Conservation (phyloP, 2,888 invertebrate species). For the Macrosoma leucophasiata region DNA sequence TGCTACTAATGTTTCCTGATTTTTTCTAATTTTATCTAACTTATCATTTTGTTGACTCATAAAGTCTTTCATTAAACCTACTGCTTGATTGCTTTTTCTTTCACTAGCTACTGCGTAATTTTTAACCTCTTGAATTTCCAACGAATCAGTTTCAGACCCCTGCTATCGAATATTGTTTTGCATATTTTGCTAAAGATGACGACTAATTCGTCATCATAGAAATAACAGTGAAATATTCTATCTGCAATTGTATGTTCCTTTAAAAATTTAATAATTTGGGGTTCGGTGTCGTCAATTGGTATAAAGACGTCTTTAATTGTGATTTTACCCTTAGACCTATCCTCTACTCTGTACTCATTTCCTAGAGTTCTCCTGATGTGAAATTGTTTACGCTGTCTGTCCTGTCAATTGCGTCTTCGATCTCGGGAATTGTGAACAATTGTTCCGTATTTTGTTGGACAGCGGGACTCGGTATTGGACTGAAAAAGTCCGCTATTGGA, state of each 20-base stretch:
- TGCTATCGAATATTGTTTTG: conserved; percentile 22
- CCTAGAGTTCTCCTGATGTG: conserved; percentile 10
- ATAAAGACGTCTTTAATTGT: conserved; percentile 6
- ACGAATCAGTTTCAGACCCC: conserved; percentile 26
- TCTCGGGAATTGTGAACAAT: conserved; percentile 9
- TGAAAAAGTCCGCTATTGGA: no score
- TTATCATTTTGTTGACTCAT: conserved; percentile 13
- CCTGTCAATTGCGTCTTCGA: conserved; percentile 15
- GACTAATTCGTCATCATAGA: conserved; percentile 22
- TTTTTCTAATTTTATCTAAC: conserved; percentile 3
- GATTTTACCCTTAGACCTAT: conserved; percentile 8
- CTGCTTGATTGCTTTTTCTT: conserved; percentile 4
- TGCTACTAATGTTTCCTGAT: not conserved
- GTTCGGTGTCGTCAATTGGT: conserved; percentile 2
- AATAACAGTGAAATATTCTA: conserved; percentile 22
- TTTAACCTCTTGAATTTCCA: conserved; percentile 14
- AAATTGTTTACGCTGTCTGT: conserved; percentile 19
- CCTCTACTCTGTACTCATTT: conserved; percentile 11
- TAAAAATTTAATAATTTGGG: conserved; percentile 1
- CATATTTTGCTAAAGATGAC: conserved; percentile 17
- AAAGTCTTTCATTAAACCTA: conserved; percentile 12
- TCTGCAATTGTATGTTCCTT: conserved; percentile 22
- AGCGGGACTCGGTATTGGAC: no score
- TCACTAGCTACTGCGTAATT: not conserved
- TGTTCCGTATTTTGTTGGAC: no score